Conservation (phyloP, 2,888 invertebrate genomes). For the Archips xylosteana region DNA sequence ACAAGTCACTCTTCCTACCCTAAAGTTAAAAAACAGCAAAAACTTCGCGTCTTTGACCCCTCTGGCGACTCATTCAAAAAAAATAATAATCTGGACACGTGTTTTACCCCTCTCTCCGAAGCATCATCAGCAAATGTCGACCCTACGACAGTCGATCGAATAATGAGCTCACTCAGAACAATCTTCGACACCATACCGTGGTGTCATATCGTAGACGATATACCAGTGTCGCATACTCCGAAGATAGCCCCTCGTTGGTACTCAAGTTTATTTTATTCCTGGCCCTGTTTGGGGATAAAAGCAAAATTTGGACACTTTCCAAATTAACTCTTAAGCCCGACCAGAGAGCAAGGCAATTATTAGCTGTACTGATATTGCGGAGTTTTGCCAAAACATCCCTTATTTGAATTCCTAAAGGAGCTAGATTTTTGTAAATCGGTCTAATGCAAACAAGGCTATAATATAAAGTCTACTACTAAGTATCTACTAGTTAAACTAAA, state of each 20-base stretch:
- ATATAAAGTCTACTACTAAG: not conserved
- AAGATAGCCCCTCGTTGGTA: slow-evolving; percentile 19
- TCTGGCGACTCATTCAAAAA: too few species aligned
- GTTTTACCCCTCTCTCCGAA: too few species aligned
- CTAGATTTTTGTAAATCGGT: not conserved
- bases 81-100: too few species aligned
- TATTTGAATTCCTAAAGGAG: not conserved
- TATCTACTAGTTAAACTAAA: too few species aligned
- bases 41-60: too few species aligned
- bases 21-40: too few species aligned
- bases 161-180: too few species aligned
- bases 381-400: slow-evolving; percentile 16
- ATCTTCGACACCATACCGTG: too few species aligned
- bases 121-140: too few species aligned
- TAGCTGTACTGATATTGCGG: slow-evolving; percentile 66
- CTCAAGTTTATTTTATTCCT: slow-evolving; percentile 42
- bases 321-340: slow-evolving; percentile 78
- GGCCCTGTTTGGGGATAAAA: slow-evolving; percentile 75
- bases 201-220: not conserved
- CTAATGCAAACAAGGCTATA: not conserved
- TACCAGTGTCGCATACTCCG: not conserved
- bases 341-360: slow-evolving; percentile 63
- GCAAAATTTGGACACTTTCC: slow-evolving; percentile 75
- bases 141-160: too few species aligned
- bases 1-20: too few species aligned